phyloP scores from a whole-genome alignment of 2,888 invertebrate species.

The Latheticus oryzae region DNA sequence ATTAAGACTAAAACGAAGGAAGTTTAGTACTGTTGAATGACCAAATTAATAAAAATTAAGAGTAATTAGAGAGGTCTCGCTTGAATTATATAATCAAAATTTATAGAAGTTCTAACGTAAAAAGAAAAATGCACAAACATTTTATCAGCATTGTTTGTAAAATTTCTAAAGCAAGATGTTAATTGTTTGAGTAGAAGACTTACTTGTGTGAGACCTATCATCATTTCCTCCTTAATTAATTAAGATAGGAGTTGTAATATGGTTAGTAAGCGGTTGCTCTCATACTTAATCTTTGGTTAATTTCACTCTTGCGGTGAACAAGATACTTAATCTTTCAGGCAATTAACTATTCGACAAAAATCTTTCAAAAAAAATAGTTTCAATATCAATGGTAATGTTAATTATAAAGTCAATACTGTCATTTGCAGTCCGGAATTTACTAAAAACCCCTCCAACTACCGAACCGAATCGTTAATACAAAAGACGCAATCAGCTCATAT shows the following conservation, averaged over 20 bases:
- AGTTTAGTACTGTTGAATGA: constrained; percentile 1
- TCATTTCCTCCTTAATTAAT: constrained; percentile 3
- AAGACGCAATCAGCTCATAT: constrained; percentile 8
- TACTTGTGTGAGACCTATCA: constrained; percentile 6
- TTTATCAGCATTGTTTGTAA: too few species aligned
- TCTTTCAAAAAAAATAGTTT: not conserved
- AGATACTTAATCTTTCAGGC: not conserved
- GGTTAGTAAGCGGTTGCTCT: constrained; percentile 7
- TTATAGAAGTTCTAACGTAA: too few species aligned
- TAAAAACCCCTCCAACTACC: constrained; percentile 5
- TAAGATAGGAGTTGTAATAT: constrained; percentile 2
- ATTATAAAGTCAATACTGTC: constrained; percentile 9
- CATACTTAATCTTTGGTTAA: constrained; percentile 5
- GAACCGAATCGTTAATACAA: constrained; percentile 18
- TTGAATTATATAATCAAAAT: constrained; percentile 4
- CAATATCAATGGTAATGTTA: not conserved
- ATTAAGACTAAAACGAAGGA: constrained; percentile 12
- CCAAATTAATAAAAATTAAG: constrained; percentile 19
- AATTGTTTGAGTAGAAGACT: too few species aligned
- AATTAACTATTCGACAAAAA: not conserved
- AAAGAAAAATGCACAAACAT: too few species aligned
- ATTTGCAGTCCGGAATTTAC: constrained; percentile 1
- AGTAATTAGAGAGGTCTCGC: too few species aligned
- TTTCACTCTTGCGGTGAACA: not conserved
- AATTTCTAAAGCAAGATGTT: too few species aligned